A percentile compares a stretch with the other conserved stretches of the same genome.
Conservation (phyloP, 2,888 invertebrate genomes). For the Caenorhabditis parvicauda region DNA sequence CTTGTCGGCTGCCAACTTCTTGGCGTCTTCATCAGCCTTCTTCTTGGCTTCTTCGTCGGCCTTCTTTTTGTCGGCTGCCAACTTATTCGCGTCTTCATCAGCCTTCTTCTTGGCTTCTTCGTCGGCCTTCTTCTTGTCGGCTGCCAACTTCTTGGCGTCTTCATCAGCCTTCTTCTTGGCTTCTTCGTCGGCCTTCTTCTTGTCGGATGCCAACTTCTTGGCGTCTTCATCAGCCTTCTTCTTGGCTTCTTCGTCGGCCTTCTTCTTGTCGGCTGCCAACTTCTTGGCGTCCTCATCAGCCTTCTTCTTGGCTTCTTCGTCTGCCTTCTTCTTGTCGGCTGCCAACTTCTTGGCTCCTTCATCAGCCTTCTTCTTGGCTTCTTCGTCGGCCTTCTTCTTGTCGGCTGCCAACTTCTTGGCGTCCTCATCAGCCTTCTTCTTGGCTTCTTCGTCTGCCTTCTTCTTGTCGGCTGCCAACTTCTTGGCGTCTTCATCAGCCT, state of each 20-base stretch:
- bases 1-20: constrained; percentile 1
- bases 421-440: constrained; percentile 6
- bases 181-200: constrained; percentile 10
- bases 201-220: no score
- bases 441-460: constrained; percentile 4
- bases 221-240: constrained; percentile 13
- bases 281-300: constrained; percentile 7
- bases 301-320: constrained; percentile 14
- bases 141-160: no score
- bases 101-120: constrained; percentile 1
- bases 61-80: background rate
- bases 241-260: constrained; percentile 10
- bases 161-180: constrained; percentile 5
- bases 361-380: constrained; percentile 12
- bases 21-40: background rate
- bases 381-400: constrained; percentile 9
- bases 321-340: constrained; percentile 14
- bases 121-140: constrained; percentile 8
- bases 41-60: background rate
- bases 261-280: constrained; percentile 12
- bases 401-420: constrained; percentile 9
- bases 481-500: constrained; percentile 1
- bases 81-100: background rate
- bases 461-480: constrained; percentile 7
- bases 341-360: constrained; percentile 10